Percentiles rank a stretch among this genome's conserved stretches.
These are phyloP conservation scores for Nicator chloris DNA, from an alignment of 2,113 vertebrate species.

Conservation along the genomic window DNA sequence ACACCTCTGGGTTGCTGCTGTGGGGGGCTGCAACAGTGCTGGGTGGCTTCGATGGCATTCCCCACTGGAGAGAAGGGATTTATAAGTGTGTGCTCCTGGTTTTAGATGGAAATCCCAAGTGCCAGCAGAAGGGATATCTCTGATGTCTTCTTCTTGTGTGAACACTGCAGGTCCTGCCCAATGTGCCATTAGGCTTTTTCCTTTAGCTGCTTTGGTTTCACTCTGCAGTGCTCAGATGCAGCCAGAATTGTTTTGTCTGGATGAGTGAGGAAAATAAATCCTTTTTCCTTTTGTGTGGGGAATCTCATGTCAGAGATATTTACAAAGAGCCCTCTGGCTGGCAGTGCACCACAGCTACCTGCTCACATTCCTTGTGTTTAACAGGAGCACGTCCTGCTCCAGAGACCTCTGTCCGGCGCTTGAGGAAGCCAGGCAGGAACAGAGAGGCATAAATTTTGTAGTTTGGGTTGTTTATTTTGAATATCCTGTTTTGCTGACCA, in stretches of 20 bases:
- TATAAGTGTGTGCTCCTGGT: accelerated
- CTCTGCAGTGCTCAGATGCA: not conserved
- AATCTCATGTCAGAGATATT: not conserved
- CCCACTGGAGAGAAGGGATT: accelerated
- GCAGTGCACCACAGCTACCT: not conserved
- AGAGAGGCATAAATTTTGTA: not conserved
- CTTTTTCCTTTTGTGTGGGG: not conserved
- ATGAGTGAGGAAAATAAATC: not conserved
- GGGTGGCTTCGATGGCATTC: accelerated
- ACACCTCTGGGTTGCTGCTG: not conserved
- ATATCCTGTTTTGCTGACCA: not conserved
- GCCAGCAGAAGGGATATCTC: not conserved
- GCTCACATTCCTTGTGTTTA: not conserved
- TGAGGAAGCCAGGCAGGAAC: not conserved
- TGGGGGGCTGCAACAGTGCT: accelerated
- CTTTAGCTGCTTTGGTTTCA: not conserved
- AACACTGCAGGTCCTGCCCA: not conserved
- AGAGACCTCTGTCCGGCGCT: not conserved
- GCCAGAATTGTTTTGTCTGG: not conserved
- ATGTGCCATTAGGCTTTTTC: not conserved
- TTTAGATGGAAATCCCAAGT: not conserved
- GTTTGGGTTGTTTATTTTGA: not conserved
- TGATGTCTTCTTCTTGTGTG: not conserved
- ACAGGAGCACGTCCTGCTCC: not conserved
- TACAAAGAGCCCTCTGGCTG: not conserved